Conservation (phyloP, 2,113 vertebrate species). For the Nansenia antarctica region DNA sequence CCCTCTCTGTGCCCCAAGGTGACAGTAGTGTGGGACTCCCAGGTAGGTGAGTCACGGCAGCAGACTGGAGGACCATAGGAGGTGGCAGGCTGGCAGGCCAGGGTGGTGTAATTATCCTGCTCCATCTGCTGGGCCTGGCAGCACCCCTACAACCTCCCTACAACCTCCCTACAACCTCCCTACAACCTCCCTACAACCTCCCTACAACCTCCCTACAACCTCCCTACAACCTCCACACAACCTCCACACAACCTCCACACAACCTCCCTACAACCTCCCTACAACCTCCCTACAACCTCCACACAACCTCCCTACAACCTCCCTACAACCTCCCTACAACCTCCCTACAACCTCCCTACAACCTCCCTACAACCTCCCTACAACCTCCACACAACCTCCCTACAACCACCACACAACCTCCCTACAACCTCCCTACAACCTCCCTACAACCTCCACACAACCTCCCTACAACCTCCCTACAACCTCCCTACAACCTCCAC, state of each 20-base stretch:
- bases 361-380: not conserved
- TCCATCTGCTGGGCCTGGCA: not conserved
- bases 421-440: not conserved
- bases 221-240: not conserved
- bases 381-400: too few relatives aligned
- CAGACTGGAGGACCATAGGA: conserved; percentile 13
- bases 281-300: not conserved
- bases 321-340: not conserved
- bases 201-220: not conserved
- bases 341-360: not conserved
- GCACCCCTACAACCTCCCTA: not conserved
- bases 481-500: not conserved
- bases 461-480: not conserved
- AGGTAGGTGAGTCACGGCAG: not conserved
- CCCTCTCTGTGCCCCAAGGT: not conserved
- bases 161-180: not conserved
- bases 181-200: not conserved
- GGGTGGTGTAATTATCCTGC: not conserved
- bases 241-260: too few relatives aligned
- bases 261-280: not conserved
- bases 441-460: not conserved
- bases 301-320: too few relatives aligned
- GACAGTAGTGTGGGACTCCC: not conserved
- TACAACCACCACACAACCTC: not conserved
- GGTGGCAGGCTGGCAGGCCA: conserved; percentile 2